phyloP scores from a whole-genome alignment of 2,888 invertebrate genomes.

The Neoscelio sp. region DNA sequence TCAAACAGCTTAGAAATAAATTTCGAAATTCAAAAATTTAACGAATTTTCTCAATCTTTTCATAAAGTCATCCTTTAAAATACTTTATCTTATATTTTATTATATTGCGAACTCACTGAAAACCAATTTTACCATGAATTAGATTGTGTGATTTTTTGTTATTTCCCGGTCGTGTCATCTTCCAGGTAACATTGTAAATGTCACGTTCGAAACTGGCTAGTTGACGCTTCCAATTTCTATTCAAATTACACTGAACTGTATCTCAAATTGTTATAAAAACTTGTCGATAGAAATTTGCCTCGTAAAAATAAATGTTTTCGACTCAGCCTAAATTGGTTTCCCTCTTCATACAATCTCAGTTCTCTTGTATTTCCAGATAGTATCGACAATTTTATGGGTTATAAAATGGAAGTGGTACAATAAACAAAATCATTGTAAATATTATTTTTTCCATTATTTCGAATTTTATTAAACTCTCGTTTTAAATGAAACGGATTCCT shows the following conservation, averaged over 20 bases:
- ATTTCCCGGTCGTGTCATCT: neutral
- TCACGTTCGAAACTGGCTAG: constrained; percentile 2
- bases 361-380: neutral
- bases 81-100: no score
- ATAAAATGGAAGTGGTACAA: neutral
- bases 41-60: no score
- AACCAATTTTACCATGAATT: neutral
- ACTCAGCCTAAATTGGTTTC: neutral
- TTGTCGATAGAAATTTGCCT: constrained; percentile 17
- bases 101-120: no score
- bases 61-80: no score
- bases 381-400: neutral
- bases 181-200: constrained; percentile 8
- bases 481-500: no score
- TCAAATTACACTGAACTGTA: constrained; percentile 10
- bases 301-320: constrained; percentile 16
- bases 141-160: constrained; percentile 3
- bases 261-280: constrained; percentile 11
- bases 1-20: no score
- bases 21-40: no score
- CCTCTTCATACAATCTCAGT: neutral
- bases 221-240: constrained; percentile 11
- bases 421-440: neutral
- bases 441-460: no score
- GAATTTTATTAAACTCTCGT: no score